These are phyloP conservation scores for Thalassaphorura encarpata DNA, from an alignment of 1,140 invertebrate genomes.

Conservation along the genomic window DNA sequence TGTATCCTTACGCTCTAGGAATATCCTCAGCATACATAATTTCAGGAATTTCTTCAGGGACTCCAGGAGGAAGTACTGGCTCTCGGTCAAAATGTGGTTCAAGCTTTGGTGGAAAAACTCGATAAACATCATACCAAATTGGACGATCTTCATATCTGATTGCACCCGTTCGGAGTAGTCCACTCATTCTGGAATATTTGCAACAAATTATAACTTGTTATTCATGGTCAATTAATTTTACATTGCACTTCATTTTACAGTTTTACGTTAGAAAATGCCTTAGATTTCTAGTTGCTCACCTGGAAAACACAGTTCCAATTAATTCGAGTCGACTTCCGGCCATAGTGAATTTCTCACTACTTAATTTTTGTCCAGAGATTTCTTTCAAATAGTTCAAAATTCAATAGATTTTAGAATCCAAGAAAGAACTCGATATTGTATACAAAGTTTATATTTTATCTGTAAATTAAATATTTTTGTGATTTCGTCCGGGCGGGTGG, in stretches of 20 bases:
- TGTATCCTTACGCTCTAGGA: conserved; percentile 62
- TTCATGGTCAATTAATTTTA: background rate
- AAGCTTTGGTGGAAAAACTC: conserved; percentile 67
- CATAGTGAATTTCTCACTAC: no score
- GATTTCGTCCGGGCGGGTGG: no score
- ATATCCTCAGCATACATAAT: conserved; percentile 81
- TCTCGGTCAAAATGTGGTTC: conserved; percentile 60
- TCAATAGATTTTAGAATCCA: no score
- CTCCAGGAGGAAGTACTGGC: conserved; percentile 35
- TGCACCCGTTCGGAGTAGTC: conserved; percentile 61
- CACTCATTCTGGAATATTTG: conserved; percentile 52
- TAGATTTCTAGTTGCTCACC: conserved; percentile 6
- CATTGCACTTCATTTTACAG: background rate
- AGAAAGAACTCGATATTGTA: no score
- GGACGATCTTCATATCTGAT: conserved; percentile 66
- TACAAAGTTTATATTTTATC: no score
- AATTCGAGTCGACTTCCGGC: conserved; percentile 29
- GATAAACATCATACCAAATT: conserved; percentile 81
- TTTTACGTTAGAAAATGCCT: background rate
- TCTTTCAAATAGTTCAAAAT: no score
- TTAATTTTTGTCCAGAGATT: no score
- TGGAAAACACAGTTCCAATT: conserved; percentile 30
- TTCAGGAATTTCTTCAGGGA: conserved; percentile 42
- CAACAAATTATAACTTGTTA: background rate
- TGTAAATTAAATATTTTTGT: no score